Base-by-base conservation (phyloP, 2,113 vertebrate species). In the Lasiurus borealis region DNA sequence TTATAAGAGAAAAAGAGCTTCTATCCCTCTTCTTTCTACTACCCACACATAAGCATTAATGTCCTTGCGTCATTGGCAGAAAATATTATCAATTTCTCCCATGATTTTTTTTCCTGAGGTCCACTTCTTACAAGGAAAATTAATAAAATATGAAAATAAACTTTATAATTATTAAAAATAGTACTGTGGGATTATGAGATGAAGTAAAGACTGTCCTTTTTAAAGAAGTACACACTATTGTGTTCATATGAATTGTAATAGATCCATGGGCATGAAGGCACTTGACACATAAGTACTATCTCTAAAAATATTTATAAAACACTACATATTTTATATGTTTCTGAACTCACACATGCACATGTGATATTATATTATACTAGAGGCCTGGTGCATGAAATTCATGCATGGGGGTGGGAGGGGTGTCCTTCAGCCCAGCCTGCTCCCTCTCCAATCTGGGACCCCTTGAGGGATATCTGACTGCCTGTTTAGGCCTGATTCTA, bases 111-210 rank as follows among this genome's bases (percentile, higher is more conserved):
- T 83, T 91, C 27, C 82, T 50, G 29, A 77, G 34, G 1, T 73
- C 19, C 6, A 81, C 12, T 54, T 36, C 81, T 94, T 86, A 36
- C 44, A 89, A 62, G 8, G 8, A 29, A 83, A 64, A 9, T 87
- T 84, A 91, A 85, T 46, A 84, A 90, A 91, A 36, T 72, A 62
- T n/a, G 18, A 46, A 93, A 92, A 75, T 69, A 82, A 68, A 0
- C 1, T 48, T 19, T 9, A 2, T 11, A 86, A 44, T 52, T 86
- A 18, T 72, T 84, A 54, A 15, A 69, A 92, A 57, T 23, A 13
- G 3, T 77, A 8, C 4, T 85, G n/a, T 86, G 34, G 1, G 3
- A 83, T 72, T 62, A 59, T 64, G 71, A 84, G 8, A 12, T 95
- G 12, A 88, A 34, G 27, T 80, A 76, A 62, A 69, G 10, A 86